Percentiles rank a stretch among this genome's conserved stretches.
These are phyloP conservation scores for Halictus rubicundus DNA, from an alignment of 1,140 invertebrate genomes.

Conservation along the genomic window DNA sequence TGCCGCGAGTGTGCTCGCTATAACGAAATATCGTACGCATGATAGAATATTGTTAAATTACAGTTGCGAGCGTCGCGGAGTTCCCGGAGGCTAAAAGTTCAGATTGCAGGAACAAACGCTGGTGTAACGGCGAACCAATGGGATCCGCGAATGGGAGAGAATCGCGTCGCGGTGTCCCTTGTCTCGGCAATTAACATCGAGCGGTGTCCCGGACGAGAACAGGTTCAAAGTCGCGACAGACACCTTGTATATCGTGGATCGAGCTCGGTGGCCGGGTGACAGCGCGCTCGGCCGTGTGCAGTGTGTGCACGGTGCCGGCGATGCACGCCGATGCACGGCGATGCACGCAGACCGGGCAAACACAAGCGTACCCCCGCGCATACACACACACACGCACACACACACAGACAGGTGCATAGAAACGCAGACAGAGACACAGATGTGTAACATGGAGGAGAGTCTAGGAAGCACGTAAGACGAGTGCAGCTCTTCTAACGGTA, in stretches of 20 bases:
- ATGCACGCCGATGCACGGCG: background rate
- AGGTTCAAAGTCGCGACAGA: background rate
- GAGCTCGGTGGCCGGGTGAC: constrained; percentile 13
- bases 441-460: constrained; percentile 60
- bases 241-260: constrained; percentile 34
- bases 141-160: too few relatives aligned
- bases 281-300: background rate
- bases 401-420: too few relatives aligned
- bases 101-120: too few relatives aligned
- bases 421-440: background rate
- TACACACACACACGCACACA: background rate
- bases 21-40: too few relatives aligned
- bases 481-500: constrained; percentile 78
- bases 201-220: background rate
- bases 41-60: too few relatives aligned
- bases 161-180: background rate
- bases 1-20: too few relatives aligned
- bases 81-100: too few relatives aligned
- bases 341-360: constrained; percentile 25
- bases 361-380: background rate
- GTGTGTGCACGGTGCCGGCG: background rate
- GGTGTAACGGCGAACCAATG: too few relatives aligned
- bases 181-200: background rate
- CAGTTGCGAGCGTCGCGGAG: too few relatives aligned
- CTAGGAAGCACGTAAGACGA: constrained; percentile 74